A percentile compares a stretch with the other conserved stretches of the same genome.
Conservation (phyloP, 1,140 invertebrate species). For the Halictus rubicundus region DNA sequence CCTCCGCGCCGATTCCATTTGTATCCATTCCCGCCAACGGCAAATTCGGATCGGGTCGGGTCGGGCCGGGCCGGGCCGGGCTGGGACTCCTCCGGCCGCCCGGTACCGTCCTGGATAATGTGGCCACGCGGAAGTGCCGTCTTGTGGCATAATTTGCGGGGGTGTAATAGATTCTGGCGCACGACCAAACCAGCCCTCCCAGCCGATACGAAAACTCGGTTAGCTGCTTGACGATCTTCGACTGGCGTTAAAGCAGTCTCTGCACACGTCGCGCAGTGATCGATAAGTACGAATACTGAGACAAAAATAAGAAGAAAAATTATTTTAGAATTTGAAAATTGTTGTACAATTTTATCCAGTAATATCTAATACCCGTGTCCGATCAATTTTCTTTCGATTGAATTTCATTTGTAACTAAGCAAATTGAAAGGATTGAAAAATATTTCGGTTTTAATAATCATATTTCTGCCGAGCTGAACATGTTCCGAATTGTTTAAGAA, state of each 20-base stretch:
- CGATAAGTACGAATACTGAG: neutral
- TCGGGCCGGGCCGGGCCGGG: too few relatives aligned
- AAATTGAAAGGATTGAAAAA: too few relatives aligned
- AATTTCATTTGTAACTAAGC: too few relatives aligned
- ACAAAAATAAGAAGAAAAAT: neutral
- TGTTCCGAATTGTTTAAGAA: too few relatives aligned
- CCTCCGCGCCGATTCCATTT: constrained; percentile 52
- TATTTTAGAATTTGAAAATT: too few relatives aligned
- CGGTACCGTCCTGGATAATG: constrained; percentile 20
- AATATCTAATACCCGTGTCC: too few relatives aligned
- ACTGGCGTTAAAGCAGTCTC: neutral
- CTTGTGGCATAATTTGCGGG: constrained; percentile 35
- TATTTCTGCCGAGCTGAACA: too few relatives aligned
- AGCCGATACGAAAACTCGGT: constrained; percentile 15
- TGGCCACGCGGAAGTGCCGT: constrained; percentile 20
- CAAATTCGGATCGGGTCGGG: too few relatives aligned
- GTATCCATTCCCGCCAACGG: constrained; percentile 37
- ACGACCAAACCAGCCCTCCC: neutral
- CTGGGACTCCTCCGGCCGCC: neutral
- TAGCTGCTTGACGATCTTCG: constrained; percentile 6
- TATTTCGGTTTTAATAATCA: too few relatives aligned
- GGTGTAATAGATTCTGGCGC: constrained; percentile 36
- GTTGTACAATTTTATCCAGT: too few relatives aligned
- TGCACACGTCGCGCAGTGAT: neutral
- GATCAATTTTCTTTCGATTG: too few relatives aligned